Conservation (phyloP, 2,797 vertebrate genomes). For the Phoxinus dragarum region DNA sequence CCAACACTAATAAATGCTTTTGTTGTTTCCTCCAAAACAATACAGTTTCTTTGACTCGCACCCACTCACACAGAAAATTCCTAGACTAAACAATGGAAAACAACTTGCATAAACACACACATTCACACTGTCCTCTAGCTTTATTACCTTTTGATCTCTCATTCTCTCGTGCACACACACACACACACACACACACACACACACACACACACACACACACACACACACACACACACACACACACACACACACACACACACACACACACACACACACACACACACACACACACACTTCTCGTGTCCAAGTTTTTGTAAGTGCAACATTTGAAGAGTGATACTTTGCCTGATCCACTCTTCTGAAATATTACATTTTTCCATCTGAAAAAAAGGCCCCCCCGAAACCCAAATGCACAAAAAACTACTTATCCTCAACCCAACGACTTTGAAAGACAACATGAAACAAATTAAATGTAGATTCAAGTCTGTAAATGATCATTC, state of each 20-base stretch:
- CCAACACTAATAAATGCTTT: conserved; percentile 87
- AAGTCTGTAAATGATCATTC: conserved; percentile 75
- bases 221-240: conserved; percentile 7
- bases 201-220: conserved; percentile 17
- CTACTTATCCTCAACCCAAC: conserved; percentile 45
- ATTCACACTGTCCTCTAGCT: conserved; percentile 20
- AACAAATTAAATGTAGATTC: conserved; percentile 69
- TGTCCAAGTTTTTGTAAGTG: conserved; percentile 81
- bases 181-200: conserved; percentile 15
- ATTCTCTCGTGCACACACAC: conserved; percentile 12
- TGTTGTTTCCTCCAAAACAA: conserved; percentile 75
- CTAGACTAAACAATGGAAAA: conserved; percentile 46
- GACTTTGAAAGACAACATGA: conserved; percentile 65
- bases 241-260: conserved; percentile 31
- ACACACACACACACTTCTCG: conserved; percentile 57
- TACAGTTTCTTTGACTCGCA: conserved; percentile 64
- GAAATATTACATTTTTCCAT: conserved; percentile 59
- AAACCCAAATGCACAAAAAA: conserved; percentile 48
- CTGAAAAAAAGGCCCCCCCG: conserved; percentile 34
- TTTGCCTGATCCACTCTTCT: conserved; percentile 58
- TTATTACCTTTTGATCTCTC: conserved; percentile 32
- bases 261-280: conserved; percentile 29
- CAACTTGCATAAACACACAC: conserved; percentile 38
- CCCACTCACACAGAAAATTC: conserved; percentile 16
- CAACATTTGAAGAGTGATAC: conserved; percentile 79